Evolutionary conservation across 2,797 vertebrate species (phyloP).

Genomic region (Scyliorhinus canicula): DNA sequence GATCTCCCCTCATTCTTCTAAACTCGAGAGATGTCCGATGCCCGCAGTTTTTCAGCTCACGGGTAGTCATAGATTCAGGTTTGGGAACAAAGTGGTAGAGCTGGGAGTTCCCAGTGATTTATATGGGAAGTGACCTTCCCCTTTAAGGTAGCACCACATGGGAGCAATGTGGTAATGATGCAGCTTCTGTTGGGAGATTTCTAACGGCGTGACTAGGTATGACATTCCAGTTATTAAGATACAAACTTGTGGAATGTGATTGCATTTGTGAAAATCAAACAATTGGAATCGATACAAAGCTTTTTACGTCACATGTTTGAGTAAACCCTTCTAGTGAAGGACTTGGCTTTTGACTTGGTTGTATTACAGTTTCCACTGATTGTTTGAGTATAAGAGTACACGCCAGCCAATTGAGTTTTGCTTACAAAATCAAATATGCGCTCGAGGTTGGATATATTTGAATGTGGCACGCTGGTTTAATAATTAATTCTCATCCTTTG

Average conservation of each 20-base stretch:
- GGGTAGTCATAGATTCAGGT: not conserved
- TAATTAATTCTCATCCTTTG: not conserved
- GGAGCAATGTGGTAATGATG: not conserved
- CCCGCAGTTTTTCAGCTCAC: not conserved
- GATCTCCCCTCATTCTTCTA: too few species aligned
- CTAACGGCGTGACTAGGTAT: not conserved
- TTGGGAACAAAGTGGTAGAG: not conserved
- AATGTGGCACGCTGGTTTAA: not conserved
- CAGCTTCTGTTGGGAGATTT: not conserved
- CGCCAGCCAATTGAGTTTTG: not conserved
- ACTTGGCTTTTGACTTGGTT: not conserved
- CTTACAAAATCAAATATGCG: not conserved
- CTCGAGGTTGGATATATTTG: too few species aligned
- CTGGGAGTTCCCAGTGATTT: not conserved
- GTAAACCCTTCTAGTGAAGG: not conserved
- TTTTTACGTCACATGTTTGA: not conserved
- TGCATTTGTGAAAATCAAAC: not conserved
- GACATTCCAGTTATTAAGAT: not conserved
- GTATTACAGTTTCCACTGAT: not conserved
- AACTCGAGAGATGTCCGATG: too few species aligned
- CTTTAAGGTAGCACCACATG: not conserved
- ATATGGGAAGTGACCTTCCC: not conserved
- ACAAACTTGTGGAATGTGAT: not conserved
- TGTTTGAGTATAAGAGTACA: not conserved
- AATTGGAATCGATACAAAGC: not conserved